Conservation (phyloP, 2,888 invertebrate species). For the Melangyna quadrimaculata region DNA sequence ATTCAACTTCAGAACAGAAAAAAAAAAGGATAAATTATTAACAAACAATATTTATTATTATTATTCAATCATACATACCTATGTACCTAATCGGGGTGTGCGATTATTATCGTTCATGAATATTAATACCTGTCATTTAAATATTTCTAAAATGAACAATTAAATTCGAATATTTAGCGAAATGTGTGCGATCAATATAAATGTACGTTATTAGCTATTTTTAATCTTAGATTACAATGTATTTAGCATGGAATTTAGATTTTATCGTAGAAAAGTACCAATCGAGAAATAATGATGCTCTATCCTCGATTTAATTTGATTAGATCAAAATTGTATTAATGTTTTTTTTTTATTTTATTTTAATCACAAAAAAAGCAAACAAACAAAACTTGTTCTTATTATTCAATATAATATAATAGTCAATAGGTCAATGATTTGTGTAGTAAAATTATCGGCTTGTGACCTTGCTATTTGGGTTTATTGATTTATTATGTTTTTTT, state of each 20-base stretch:
- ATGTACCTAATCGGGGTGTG: not conserved
- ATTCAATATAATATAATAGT: conserved; percentile 47
- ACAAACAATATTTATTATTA: not conserved
- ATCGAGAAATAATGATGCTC: not conserved
- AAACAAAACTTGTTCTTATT: conserved; percentile 59
- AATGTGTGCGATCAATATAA: not conserved
- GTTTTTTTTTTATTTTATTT: not conserved
- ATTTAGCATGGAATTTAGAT: conserved; percentile 1
- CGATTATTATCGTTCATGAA: not conserved
- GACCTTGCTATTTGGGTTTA: conserved; percentile 33
- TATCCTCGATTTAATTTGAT: not conserved
- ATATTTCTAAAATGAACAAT: conserved; percentile 2
- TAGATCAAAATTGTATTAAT: not conserved
- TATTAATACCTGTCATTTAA: not conserved
- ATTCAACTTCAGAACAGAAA: not conserved
- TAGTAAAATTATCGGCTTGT: conserved; percentile 22
- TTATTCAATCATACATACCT: not conserved
- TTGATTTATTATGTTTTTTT: not conserved
- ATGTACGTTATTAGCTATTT: not conserved
- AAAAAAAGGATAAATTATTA: not conserved
- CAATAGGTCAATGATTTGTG: conserved; percentile 65
- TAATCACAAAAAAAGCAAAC: conserved; percentile 28
- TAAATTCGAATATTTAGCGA: not conserved
- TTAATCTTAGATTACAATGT: not conserved
- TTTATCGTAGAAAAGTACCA: not conserved